phyloP scores from a whole-genome alignment of 2,797 vertebrate species.

The Sebastes hubbsi region DNA sequence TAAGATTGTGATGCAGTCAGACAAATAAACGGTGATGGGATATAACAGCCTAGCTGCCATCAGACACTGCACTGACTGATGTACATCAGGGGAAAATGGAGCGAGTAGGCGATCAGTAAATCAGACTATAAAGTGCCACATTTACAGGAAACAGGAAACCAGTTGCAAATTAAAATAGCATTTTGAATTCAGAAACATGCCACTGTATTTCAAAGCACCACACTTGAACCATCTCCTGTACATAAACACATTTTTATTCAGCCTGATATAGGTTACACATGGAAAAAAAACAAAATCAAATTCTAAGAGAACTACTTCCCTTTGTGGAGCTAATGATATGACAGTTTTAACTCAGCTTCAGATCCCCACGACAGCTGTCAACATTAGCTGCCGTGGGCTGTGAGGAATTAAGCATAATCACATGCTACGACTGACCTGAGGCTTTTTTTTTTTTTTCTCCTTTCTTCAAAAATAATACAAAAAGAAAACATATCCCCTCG shows the following conservation, averaged over 20 bases:
- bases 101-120: neutral
- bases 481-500: conserved; percentile 52
- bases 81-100: neutral
- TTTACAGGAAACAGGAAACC: neutral
- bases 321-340: conserved; percentile 80
- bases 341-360: conserved; percentile 72
- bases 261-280: conserved; percentile 83
- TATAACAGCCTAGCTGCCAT: neutral
- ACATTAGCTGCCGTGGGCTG: conserved; percentile 63
- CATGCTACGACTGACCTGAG: conserved; percentile 81
- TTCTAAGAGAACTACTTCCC: conserved; percentile 81
- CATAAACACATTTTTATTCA: conserved; percentile 83
- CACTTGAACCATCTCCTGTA: conserved; percentile 53
- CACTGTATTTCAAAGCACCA: conserved; percentile 34
- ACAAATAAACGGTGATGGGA: neutral
- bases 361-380: conserved; percentile 59
- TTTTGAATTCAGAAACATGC: neutral
- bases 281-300: conserved; percentile 45
- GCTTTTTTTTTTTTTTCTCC: conserved; percentile 46
- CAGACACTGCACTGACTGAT: neutral
- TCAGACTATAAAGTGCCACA: neutral
- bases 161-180: neutral
- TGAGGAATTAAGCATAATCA: conserved; percentile 70
- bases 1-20: neutral
- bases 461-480: conserved; percentile 55